Evolutionary conservation across 2,797 vertebrate species (phyloP), one percentile per base, ranked within the genome.

Genomic region (Tadarida brasiliensis): DNA sequence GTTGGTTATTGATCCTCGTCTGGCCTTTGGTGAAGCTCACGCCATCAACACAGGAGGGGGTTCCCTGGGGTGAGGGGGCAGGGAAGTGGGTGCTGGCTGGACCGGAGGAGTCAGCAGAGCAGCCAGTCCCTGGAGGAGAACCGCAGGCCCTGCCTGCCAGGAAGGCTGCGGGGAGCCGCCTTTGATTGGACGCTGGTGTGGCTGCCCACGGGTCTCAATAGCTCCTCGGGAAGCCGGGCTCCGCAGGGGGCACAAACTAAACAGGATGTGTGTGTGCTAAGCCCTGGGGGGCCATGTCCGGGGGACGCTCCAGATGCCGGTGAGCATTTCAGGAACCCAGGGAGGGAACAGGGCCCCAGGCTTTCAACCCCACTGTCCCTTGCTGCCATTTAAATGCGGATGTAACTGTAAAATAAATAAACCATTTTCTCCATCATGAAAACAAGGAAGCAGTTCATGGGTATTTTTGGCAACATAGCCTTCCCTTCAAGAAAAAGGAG

Each of bases 241-340:
- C 77, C 39, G 33, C 47, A 39, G 74, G 2, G 2, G 73, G n/a
- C 47, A 30, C 59, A n/a, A 7, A 0, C n/a, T 15, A 88, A 26
- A 71, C 2, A 54, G 83, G 78, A 70, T 1, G 0, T 3, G 11
- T 2, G 16, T 56, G 86, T 49, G 91, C 67, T 56, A 9, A 54
- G 17, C 39, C 56, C 59, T 0, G 1, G 51, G 68, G 63, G 15
- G 39, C 51, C 17, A 51, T 16, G 44, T 0, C 0, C 15, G 2
- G 63, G 44, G 73, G 63, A 44, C 14, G 20, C 57, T 77, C 59
- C 26, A 76, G 39, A 71, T 14, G 22, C 56, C 44, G 17, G 1
- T 0, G 30, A 77, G 16, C 65, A 47, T 44, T 65, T 82, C 10
- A 51, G 76, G 61, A 93, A 1, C 77, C 51, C 20, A 1, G 15